Percentiles rank a stretch among this genome's conserved stretches.
Evolutionary conservation across 2,797 vertebrate genomes (phyloP).

Genomic region (Chrysocyon brachyurus): DNA sequence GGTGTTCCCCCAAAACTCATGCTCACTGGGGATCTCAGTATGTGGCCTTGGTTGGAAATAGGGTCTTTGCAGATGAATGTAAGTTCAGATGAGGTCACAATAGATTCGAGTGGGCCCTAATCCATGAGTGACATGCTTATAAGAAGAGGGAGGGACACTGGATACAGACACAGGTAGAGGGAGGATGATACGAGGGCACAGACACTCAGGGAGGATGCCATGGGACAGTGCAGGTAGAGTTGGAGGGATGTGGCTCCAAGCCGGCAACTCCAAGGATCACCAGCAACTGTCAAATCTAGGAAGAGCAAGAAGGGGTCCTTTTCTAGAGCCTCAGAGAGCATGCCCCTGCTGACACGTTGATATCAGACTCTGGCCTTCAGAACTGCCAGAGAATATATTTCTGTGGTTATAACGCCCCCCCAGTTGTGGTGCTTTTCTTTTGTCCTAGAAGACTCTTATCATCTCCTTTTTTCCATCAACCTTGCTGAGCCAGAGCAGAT

Average conservation of each 20-base stretch:
- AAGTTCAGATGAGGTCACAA: background rate
- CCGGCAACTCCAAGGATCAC: background rate
- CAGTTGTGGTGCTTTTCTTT: background rate
- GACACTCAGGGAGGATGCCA: background rate
- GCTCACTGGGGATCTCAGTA: background rate
- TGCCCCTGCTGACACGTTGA: fast-evolving
- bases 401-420: background rate
- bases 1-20: background rate
- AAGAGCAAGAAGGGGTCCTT: background rate
- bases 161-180: background rate
- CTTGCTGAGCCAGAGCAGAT: background rate
- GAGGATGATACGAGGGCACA: background rate
- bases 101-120: background rate
- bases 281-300: background rate
- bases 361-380: background rate
- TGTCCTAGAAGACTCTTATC: background rate
- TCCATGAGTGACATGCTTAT: background rate
- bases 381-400: background rate
- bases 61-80: background rate
- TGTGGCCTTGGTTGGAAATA: background rate
- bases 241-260: fast-evolving
- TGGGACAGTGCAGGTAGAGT: background rate
- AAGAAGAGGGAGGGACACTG: background rate
- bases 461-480: background rate
- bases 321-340: background rate